Evolutionary conservation across 2,113 vertebrate species (phyloP).

Genomic region (Hippocampus comes): DNA sequence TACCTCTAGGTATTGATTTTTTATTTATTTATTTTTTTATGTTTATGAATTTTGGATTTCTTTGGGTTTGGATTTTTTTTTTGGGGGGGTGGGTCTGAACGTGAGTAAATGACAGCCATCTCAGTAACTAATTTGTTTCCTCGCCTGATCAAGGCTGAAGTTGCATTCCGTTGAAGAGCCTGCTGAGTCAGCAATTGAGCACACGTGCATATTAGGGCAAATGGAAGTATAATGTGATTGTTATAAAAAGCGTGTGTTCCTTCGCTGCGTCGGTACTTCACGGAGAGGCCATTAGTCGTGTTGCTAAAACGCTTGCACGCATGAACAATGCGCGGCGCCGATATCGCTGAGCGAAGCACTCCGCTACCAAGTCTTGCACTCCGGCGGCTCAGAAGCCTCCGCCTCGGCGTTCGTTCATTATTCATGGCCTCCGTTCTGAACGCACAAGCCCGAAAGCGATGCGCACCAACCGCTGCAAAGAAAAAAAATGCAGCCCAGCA

Average conservation of each 20-base stretch:
- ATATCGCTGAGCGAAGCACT: constrained; percentile 59
- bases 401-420: constrained; percentile 66
- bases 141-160: background rate
- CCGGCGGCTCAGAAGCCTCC: constrained; percentile 59
- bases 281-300: constrained; percentile 55
- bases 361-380: constrained; percentile 57
- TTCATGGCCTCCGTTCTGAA: constrained; percentile 61
- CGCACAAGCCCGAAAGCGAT: constrained; percentile 42
- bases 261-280: constrained; percentile 24
- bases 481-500: constrained; percentile 44
- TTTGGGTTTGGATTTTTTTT: too few species aligned
- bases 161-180: constrained; percentile 1
- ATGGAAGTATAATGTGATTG: constrained; percentile 50
- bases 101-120: background rate
- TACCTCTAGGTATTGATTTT: too few species aligned
- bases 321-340: constrained; percentile 41
- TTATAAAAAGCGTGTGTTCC: constrained; percentile 45
- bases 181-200: constrained; percentile 53
- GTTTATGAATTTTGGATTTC: too few species aligned
- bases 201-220: constrained; percentile 32
- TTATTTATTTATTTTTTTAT: too few species aligned
- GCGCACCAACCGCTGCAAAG: constrained; percentile 29
- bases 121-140: background rate
- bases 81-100: background rate
- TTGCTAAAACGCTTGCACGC: constrained; percentile 47